phyloP scores from a whole-genome alignment of 2,797 vertebrate species.

The Microhierax caerulescens region DNA sequence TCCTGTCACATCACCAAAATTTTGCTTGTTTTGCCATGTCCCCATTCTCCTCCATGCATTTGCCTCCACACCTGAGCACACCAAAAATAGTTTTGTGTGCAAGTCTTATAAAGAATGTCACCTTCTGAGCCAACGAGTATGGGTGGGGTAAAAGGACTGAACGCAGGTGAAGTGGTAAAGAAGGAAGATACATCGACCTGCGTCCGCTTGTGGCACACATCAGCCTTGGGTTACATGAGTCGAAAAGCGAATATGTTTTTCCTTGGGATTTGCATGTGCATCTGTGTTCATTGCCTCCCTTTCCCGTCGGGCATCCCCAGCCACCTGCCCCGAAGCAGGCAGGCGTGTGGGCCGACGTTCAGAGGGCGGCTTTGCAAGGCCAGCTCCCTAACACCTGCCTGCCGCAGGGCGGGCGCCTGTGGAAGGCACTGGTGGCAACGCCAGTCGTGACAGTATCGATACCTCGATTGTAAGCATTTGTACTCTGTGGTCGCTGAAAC shows the following conservation, averaged over 20 bases:
- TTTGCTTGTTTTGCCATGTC: neutral
- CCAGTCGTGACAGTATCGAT: rapidly evolving
- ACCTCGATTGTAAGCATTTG: neutral
- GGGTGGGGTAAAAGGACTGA: neutral
- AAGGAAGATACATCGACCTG: neutral
- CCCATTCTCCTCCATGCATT: neutral
- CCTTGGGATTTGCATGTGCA: rapidly evolving
- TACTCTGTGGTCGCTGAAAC: neutral
- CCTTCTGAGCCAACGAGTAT: neutral
- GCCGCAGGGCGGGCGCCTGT: rapidly evolving
- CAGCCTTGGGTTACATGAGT: neutral
- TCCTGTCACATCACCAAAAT: neutral
- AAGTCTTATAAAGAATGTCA: neutral
- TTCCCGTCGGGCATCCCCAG: rapidly evolving
- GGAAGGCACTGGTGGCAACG: neutral
- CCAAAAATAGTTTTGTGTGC: neutral
- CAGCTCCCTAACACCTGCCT: neutral
- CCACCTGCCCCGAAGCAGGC: neutral
- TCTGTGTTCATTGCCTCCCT: neutral
- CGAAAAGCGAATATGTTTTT: neutral
- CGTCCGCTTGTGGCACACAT: rapidly evolving
- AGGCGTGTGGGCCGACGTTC: rapidly evolving
- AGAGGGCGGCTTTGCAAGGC: neutral
- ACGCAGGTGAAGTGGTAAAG: neutral
- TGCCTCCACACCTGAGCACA: neutral